Evolutionary conservation across 2,888 invertebrate species (phyloP).

Genomic region (Coelinius sp.): DNA sequence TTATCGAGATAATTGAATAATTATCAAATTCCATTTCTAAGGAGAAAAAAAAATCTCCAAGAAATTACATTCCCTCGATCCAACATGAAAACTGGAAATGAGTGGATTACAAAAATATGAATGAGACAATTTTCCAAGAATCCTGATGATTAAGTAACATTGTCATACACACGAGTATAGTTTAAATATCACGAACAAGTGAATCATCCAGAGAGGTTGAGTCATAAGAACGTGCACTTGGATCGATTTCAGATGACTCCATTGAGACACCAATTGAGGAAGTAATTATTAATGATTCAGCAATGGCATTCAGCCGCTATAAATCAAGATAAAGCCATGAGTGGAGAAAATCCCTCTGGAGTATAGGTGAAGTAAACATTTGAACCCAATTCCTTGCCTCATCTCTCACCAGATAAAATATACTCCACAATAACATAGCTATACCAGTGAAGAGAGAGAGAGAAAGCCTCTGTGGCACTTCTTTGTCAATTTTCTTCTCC

Average conservation of each 20-base stretch:
- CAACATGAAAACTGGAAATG: too few species aligned
- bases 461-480: constrained; percentile 27
- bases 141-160: too few species aligned
- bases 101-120: too few species aligned
- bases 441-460: constrained; percentile 13
- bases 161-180: too few species aligned
- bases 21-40: too few species aligned
- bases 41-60: too few species aligned
- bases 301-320: neutral
- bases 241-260: neutral
- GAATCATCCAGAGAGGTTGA: too few species aligned
- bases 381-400: constrained; percentile 35
- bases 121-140: too few species aligned
- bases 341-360: neutral
- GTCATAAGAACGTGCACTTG: neutral
- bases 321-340: neutral
- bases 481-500: constrained; percentile 20
- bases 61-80: too few species aligned
- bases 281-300: neutral
- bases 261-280: neutral
- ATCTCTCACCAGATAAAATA: constrained; percentile 37
- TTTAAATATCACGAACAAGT: too few species aligned
- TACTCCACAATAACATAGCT: too few species aligned
- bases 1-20: too few species aligned
- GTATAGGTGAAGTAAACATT: constrained; percentile 30